Evolutionary conservation across 2,113 vertebrate genomes (phyloP), one percentile per base, ranked within the genome.

Genomic region (Ochotona princeps): DNA sequence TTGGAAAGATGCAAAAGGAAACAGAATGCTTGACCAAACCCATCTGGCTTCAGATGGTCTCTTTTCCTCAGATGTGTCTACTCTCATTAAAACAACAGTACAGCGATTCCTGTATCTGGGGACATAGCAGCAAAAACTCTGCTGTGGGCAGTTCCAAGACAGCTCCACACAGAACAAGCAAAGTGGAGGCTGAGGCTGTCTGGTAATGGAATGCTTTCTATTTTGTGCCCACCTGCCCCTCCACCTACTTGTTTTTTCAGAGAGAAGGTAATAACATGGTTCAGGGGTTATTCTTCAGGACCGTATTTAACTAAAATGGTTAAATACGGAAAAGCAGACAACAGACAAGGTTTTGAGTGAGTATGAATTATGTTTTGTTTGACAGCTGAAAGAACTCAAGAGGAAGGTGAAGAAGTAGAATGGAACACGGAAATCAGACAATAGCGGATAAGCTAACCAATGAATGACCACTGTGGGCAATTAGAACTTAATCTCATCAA

Each of bases 21-120:
- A 26, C 49, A 91, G 70, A 87, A 91, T 74, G 9, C 17, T 80
- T 83, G 51, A 20, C 26, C 23, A 83, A 67, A 72, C 14, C 44
- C 87, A 65, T 26, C 49, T 83, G 72, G 70, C 28, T 89, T 66
- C 35, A 35, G 89, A 91, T 82, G 47, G 3, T 35, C 83, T 78
- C 83, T 75, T 75, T 57, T 93, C 28, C 38, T 66, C 61, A 72
- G 32, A 79, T 47, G n/a, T 47, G 79, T 79, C 80, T 90, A n/a
- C 38, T 88, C 20, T 92, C 10, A 83, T 91, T 72, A 87, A 91
- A 85, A 83, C 65, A 3, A 73, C 63, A 80, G 70, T 44, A 20
- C 38, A 70, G 65, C 61, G 65, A 79, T 57, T 76, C 49, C 38
- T 26, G 4, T 35, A 90, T 32, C 70, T 79, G 44, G 13, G 65